phyloP scores from a whole-genome alignment of 1,140 invertebrate genomes.

The Camponotus floridanus region DNA sequence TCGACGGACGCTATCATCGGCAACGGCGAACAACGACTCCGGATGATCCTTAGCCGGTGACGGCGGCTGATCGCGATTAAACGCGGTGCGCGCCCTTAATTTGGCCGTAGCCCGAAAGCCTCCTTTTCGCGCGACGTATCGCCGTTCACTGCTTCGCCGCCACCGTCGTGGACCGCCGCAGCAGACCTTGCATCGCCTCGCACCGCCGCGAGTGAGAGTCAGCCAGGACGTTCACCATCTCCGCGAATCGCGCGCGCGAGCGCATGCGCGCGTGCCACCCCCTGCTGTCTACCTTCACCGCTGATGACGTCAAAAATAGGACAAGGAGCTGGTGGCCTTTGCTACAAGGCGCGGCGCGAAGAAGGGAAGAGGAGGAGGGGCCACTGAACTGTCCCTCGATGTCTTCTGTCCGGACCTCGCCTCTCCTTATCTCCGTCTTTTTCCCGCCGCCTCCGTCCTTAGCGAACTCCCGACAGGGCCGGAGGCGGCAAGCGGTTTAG shows the following conservation, averaged over 20 bases:
- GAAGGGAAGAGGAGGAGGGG: not conserved
- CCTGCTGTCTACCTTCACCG: slow-evolving; percentile 40
- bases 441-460: not conserved
- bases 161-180: slow-evolving; percentile 29
- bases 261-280: slow-evolving; percentile 79
- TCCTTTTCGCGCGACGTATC: slow-evolving; percentile 18
- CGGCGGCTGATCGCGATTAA: not conserved
- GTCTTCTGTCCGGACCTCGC: slow-evolving; percentile 54
- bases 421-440: slow-evolving; percentile 9
- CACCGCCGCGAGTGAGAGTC: slow-evolving; percentile 81
- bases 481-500: not conserved
- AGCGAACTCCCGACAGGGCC: not conserved
- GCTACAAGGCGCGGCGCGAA: not conserved
- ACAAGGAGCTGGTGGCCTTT: slow-evolving; percentile 77
- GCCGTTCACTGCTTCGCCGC: slow-evolving; percentile 70
- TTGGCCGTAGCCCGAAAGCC: slow-evolving; percentile 24
- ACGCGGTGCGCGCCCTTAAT: slow-evolving; percentile 37
- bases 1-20: slow-evolving; percentile 60
- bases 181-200: slow-evolving; percentile 76
- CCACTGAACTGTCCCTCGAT: slow-evolving; percentile 62
- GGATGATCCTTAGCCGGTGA: too few species aligned
- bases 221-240: slow-evolving; percentile 83
- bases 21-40: not conserved
- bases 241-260: slow-evolving; percentile 74
- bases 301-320: slow-evolving; percentile 84